Evolutionary conservation across 2,888 invertebrate genomes (phyloP), one percentile per base, ranked within the genome.

Genomic region (Adelphocoris suturalis): DNA sequence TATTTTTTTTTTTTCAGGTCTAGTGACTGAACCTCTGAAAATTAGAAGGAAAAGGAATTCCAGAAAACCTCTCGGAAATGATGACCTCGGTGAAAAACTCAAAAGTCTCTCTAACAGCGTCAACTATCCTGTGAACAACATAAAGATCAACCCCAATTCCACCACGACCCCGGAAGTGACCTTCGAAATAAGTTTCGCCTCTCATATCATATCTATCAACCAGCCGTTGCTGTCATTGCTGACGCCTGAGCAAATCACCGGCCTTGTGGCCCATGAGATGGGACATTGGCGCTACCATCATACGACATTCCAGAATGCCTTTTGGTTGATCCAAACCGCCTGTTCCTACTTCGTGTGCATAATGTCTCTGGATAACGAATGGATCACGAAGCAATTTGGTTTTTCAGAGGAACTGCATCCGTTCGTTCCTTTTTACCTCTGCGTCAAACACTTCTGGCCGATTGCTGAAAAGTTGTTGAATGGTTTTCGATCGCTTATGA

Each of bases 201-300:
- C 2, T 12, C 19, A 61, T 0, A 85, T 85, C 28, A 61, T 85
- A 13, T 14, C 12, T 16, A 61, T 85, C 46, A 85, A 52, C n/a
- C 27, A 55, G 37, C 27, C 52, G 23, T 16, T 85, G n/a, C 52
- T 55, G 37, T 12, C 52, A 1, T 12, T 55, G 12, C 28, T 88
- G 46, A 7, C n/a, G 7, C 52, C 80, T 13, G 27, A 19, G 12
- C 78, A 78, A 27, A 27, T 88, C 14, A 80, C 47, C 13, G 78
- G 88, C 37, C 78, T 78, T 5, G 52, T 88, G 0, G 88, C 88
- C 28, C 88, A 88, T 28, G 88, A 88, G 68, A 19, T 88, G n/a
- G 88, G 88, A 0, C 88, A 88, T n/a, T 88, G 88, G 88, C 19
- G 78, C 27, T 78, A 13, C n/a, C 19, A 52, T 16, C 88, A 88